Evolutionary conservation across 2,113 vertebrate species (phyloP).

Genomic region (Sterrhoptilus dennistouni): DNA sequence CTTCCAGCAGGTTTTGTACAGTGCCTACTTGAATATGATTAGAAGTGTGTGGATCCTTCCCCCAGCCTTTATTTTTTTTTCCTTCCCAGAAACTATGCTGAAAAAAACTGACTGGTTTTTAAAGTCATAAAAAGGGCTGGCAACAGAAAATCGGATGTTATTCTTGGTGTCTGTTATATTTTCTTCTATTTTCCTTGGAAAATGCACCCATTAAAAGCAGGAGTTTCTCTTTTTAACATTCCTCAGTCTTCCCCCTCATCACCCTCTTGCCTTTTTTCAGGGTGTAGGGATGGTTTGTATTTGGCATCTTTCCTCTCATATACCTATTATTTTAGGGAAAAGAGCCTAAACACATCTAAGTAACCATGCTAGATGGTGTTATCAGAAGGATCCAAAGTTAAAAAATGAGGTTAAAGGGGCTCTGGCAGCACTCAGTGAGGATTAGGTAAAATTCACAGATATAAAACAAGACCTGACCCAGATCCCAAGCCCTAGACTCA

Average conservation of each 20-base stretch:
- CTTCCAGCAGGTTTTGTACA: constrained; percentile 44
- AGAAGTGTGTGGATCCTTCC: constrained; percentile 39
- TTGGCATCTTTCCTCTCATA: background rate
- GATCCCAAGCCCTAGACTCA: background rate
- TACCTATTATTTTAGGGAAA: background rate
- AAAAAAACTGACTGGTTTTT: constrained; percentile 53
- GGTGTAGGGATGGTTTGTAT: background rate
- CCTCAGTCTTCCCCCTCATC: background rate
- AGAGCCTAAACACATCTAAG: background rate
- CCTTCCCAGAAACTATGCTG: constrained; percentile 62
- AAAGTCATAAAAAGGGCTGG: constrained; percentile 59
- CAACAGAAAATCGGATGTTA: constrained; percentile 67
- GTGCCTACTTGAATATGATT: constrained; percentile 63
- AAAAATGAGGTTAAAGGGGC: constrained; percentile 18
- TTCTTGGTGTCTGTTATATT: constrained; percentile 64
- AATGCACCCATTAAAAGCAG: constrained; percentile 37
- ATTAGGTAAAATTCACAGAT: constrained; percentile 48
- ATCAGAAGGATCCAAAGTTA: constrained; percentile 29
- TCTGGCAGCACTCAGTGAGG: constrained; percentile 8
- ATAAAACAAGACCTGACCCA: constrained; percentile 40
- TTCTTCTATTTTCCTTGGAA: constrained; percentile 61
- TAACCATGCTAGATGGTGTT: constrained; percentile 1
- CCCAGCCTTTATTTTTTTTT: background rate
- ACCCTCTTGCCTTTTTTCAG: background rate
- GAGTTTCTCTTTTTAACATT: constrained; percentile 35